Evolutionary conservation across 2,113 vertebrate genomes (phyloP), one percentile per base, ranked within the genome.

Genomic region (Anolis carolinensis): DNA sequence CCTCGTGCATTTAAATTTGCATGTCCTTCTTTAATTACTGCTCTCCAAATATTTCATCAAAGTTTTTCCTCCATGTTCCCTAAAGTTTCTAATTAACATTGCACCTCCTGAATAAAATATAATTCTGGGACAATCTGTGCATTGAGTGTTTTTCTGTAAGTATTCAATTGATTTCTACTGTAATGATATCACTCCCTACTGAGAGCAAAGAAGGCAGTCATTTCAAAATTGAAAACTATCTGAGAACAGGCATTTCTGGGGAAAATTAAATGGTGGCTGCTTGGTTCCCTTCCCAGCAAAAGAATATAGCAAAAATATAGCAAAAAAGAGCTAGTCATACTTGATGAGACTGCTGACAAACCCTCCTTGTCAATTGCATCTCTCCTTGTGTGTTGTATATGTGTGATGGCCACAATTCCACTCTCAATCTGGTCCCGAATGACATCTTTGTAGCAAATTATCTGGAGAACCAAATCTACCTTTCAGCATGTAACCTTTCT

Each of bases 401-500:
- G 21, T 82, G 11, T 34, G 52, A 10, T 79, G 32, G 20, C 52
- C 55, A 27, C 11, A 16, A 21, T 32, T 76, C 72, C 44, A n/a
- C 72, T 14, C 16, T 63, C 30, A 65, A 39, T 48, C 62, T 76
- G 39, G 8, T 34, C 16, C 44, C 36, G 74, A 85, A 32, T 79
- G 74, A 71, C 76, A 78, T 52, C 34, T 63, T 75, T 59, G 27
- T 62, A 44, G 25, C 81, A 74, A 30, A 25, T 27, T 52, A 30
- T 36, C 44, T 77, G 32, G 75, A 67, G n/a, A 68, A 71, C 16
- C 18, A 59, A 52, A 34, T 48, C 39, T 72, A 62, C 55, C 55
- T 72, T 84, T 79, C 55, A 80, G 39, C 39, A 36, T 73, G 77
- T 86, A 73, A 80, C 77, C 67, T 62, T 72, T 63, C 50, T 76